Base-by-base conservation (phyloP, 2,888 invertebrate species). In the Caradrina kadenii region DNA sequence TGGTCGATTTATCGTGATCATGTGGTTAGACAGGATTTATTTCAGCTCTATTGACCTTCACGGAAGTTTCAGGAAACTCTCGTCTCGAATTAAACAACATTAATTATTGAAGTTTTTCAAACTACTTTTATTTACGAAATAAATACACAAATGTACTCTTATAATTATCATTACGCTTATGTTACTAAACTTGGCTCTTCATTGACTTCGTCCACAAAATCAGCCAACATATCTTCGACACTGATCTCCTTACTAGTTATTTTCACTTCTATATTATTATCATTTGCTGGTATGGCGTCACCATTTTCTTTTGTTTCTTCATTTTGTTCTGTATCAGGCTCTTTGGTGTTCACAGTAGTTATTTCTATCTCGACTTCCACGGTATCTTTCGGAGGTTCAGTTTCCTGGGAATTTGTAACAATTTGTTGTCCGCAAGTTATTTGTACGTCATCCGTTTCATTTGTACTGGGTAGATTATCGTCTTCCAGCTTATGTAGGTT, bases 181-280 rank as follows among this genome's bases (percentile, higher is more conserved):
- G 48, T 8, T 42, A 72, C 59, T 73, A 76, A 63, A 42, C 42
- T 80, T 49, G 76, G 65, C 69, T 89, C 89, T 66, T 93, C 93
- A 81, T 88, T 90, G 3, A 95, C 92, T 90, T 96, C 95, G 73
- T 96, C 95, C 6, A 96, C 95, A 82, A 96, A 96, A 87, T 95
- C 95, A 19, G 94, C 95, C 69, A 96, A 80, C 95, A 96, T 96
- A 73, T 94, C 95, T 79, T 94, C 94, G 5, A 95, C 92, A 8
- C 86, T 87, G 2, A 88, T 81, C 63, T 73, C 85, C 61, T 81
- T 80, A 67, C 85, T 83, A 52, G 70, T 82, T 61, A 83, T 73
- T 66, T 71, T 80, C 1, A 69, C 79, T 73, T 81, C 75, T 55
- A 81, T 76, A 76, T 78, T 76, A 74, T 76, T 81, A n/a, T 80